phyloP scores from a whole-genome alignment of 2,888 invertebrate genomes.

The Sycophila texana region DNA sequence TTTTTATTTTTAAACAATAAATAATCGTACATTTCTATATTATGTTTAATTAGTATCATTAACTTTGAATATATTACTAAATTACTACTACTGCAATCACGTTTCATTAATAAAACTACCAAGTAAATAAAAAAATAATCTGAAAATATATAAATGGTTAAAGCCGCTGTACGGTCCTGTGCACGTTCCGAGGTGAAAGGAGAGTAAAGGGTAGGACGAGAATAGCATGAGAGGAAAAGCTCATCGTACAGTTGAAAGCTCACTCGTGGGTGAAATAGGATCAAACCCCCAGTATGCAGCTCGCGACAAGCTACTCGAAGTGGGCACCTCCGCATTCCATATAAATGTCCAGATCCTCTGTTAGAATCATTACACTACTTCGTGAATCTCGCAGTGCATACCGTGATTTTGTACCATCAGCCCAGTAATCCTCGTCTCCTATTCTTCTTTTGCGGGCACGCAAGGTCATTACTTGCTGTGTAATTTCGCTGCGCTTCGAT shows the following conservation, averaged over 20 bases:
- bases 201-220: background rate
- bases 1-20: too few relatives aligned
- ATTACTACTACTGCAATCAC: too few relatives aligned
- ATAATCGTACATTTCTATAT: too few relatives aligned
- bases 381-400: slow-evolving; percentile 35
- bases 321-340: slow-evolving; percentile 46
- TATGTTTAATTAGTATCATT: too few relatives aligned
- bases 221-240: slow-evolving; percentile 27
- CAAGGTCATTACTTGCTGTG: slow-evolving; percentile 28
- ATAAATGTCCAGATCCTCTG: slow-evolving; percentile 52
- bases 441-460: background rate
- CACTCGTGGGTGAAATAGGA: slow-evolving; percentile 62
- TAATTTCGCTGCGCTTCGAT: slow-evolving; percentile 24
- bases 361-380: slow-evolving; percentile 47
- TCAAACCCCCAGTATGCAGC: slow-evolving; percentile 50
- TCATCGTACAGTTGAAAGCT: slow-evolving; percentile 45
- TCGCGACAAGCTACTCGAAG: slow-evolving; percentile 42
- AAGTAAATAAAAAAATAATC: background rate
- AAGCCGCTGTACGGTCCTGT: too few relatives aligned
- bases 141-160: background rate
- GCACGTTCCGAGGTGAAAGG: background rate
- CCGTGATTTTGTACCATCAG: slow-evolving; percentile 6
- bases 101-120: background rate
- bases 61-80: too few relatives aligned
- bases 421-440: slow-evolving; percentile 1